These are phyloP conservation scores for Bradynema listronoti DNA, from an alignment of 1,140 invertebrate genomes.

Conservation along the genomic window DNA sequence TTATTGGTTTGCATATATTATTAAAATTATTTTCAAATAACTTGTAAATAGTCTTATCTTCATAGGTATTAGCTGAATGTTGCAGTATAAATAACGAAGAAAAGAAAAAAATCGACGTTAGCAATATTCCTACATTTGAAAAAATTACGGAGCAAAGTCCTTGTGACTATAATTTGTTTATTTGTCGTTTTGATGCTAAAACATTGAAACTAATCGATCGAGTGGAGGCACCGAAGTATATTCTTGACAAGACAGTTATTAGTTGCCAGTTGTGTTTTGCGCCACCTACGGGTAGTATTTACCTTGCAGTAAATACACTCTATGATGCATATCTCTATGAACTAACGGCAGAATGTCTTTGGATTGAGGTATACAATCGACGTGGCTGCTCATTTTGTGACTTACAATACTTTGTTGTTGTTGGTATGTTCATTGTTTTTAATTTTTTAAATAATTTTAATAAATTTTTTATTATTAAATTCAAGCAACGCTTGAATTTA, in stretches of 20 bases:
- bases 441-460: background rate
- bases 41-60: background rate
- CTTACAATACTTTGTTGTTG: slow-evolving; percentile 32
- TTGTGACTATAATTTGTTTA: background rate
- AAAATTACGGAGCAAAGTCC: background rate
- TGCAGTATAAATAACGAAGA: background rate
- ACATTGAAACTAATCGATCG: slow-evolving; percentile 1
- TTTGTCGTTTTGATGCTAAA: slow-evolving; percentile 8
- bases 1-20: background rate
- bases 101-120: background rate
- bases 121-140: background rate
- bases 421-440: slow-evolving; percentile 30
- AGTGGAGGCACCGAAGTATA: slow-evolving; percentile 5
- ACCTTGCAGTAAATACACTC: slow-evolving; percentile 43
- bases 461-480: slow-evolving; percentile 7
- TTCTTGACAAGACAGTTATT: slow-evolving; percentile 19
- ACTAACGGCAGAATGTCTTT: slow-evolving; percentile 17
- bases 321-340: slow-evolving; percentile 42
- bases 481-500: background rate
- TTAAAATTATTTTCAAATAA: background rate
- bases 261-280: slow-evolving; percentile 33
- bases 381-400: slow-evolving; percentile 23
- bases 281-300: slow-evolving; percentile 32
- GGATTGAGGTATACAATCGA: slow-evolving; percentile 29
- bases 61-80: slow-evolving; percentile 1